Evolutionary conservation across 2,888 invertebrate genomes (phyloP), one percentile per base, ranked within the genome.

Genomic region (Leptopilina syphax): DNA sequence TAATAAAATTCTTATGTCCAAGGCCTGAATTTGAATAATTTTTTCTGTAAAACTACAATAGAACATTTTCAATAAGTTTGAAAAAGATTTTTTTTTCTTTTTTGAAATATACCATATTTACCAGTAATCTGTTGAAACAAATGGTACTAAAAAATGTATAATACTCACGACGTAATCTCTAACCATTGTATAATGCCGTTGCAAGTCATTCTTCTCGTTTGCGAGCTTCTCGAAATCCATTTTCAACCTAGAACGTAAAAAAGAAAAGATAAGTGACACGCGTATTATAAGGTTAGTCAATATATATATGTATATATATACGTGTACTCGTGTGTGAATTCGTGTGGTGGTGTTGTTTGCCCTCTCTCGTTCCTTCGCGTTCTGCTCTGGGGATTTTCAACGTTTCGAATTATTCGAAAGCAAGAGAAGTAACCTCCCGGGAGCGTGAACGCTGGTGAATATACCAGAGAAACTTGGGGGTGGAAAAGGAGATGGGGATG

Each of bases 161-260:
- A 76, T 85, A 87, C 86, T 87, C 86, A 86, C 83, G 85, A 89
- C 87, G 86, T 82, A 83, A 79, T 83, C 85, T 93, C 95, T 95
- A 94, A 98, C 98, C 98, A 99, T 98, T 89, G 98, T 98, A 94
- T 98, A 99, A 94, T 99, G 98, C 93, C 99, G 95, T 93, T 99
- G 98, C 96, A 99, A 98, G 94, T 98, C 98, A 89, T 98, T 98
- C 94, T 99, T 99, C 93, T 99, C 99, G 93, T 96, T 97, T 85
- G 97, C 98, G 92, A 99, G 93, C 93, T 99, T 99, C 93, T 99
- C 99, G 94, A 98, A 98, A 94, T 99, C 99, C 93, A 98, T 94
- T 94, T 98, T 98, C 92, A 98, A 94, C 93, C 98, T 98, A 95
- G 95, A 88, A 84, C 85, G 82, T 83, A 81, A 82, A 86, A 34